A percentile compares a stretch with the other conserved stretches of the same genome.
phyloP scores from a whole-genome alignment of 2,113 vertebrate genomes.

The Osmerus eperlanus region DNA sequence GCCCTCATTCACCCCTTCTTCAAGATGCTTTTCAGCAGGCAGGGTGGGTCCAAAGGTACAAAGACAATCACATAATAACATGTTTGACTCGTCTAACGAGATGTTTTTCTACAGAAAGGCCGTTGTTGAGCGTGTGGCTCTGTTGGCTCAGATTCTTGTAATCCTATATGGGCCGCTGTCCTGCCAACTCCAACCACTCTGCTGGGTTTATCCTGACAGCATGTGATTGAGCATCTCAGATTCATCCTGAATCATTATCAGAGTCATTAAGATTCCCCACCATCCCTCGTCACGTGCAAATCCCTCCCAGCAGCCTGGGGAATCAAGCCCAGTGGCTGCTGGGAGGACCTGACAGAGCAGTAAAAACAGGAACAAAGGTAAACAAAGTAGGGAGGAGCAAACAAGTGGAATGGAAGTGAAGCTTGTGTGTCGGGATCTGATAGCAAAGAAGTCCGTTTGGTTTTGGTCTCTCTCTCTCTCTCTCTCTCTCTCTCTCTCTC shows the following conservation, averaged over 20 bases:
- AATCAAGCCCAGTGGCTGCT: slow-evolving; percentile 38
- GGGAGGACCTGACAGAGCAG: slow-evolving; percentile 21
- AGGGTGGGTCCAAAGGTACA: too few relatives aligned
- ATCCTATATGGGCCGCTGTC: slow-evolving; percentile 1
- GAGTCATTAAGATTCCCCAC: slow-evolving; percentile 48
- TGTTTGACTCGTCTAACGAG: too few relatives aligned
- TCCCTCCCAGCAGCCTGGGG: slow-evolving; percentile 42
- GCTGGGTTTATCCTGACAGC: slow-evolving; percentile 20
- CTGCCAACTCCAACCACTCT: background rate
- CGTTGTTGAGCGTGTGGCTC: slow-evolving; percentile 4
- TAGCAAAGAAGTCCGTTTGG: slow-evolving; percentile 36
- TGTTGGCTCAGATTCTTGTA: slow-evolving; percentile 6
- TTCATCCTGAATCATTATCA: slow-evolving; percentile 47
- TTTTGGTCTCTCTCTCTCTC: slow-evolving; percentile 3
- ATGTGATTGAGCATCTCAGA: slow-evolving; percentile 28
- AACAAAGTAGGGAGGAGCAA: slow-evolving; percentile 8
- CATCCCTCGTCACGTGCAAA: slow-evolving; percentile 37
- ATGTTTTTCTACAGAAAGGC: too few relatives aligned
- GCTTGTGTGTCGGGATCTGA: slow-evolving; percentile 8
- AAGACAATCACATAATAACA: too few relatives aligned
- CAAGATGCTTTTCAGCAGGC: too few relatives aligned
- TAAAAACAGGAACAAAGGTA: slow-evolving; percentile 18
- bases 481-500: too few relatives aligned
- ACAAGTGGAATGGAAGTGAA: background rate
- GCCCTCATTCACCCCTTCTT: too few relatives aligned